phyloP scores from a whole-genome alignment of 2,113 vertebrate species.

The Anas platyrhynchos region DNA sequence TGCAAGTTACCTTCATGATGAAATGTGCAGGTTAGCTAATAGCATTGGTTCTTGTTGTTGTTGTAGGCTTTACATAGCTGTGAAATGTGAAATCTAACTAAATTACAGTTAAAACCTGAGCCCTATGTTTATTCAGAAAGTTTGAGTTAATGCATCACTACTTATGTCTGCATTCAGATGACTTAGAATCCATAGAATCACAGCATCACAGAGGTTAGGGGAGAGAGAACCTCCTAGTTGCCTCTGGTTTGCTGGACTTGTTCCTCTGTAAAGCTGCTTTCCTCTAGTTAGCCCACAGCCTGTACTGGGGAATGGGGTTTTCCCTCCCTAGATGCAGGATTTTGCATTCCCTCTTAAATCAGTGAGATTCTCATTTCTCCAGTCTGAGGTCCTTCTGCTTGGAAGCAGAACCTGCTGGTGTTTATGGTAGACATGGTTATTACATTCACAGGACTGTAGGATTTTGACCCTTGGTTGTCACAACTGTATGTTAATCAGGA shows the following conservation, averaged over 20 bases:
- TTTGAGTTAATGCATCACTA: neutral
- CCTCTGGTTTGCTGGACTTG: neutral
- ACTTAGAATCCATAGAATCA: neutral
- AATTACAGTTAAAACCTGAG: neutral
- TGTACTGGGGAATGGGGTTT: neutral
- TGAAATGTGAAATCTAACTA: neutral
- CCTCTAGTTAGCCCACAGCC: neutral
- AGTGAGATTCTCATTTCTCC: neutral
- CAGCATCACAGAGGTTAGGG: neutral
- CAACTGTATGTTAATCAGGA: neutral
- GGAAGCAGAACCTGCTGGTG: neutral
- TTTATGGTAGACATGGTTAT: neutral
- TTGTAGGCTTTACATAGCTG: neutral
- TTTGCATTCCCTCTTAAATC: neutral
- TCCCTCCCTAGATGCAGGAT: neutral
- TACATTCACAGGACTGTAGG: neutral
- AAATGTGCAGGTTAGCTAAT: neutral
- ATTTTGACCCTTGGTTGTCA: neutral
- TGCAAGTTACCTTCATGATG: neutral
- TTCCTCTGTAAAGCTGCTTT: neutral
- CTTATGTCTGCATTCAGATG: neutral
- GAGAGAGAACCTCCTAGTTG: neutral
- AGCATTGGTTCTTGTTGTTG: neutral
- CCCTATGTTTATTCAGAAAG: neutral
- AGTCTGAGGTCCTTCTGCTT: neutral